Percentiles rank a stretch among this genome's conserved stretches.
phyloP scores from a whole-genome alignment of 2,888 invertebrate species.

The Gasteruption jaculator region DNA sequence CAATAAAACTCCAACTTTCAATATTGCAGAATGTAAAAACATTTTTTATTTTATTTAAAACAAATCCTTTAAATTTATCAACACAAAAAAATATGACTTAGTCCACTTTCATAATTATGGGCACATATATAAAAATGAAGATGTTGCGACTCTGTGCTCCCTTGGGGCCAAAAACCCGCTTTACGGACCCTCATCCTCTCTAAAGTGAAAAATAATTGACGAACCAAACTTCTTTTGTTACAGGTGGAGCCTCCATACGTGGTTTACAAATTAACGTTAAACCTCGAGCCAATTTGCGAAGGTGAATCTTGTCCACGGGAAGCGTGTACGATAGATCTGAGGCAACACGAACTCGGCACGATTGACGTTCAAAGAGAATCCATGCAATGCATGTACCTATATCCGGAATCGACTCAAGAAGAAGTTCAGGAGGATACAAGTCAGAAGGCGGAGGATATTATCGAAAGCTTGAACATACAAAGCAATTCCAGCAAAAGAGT shows the following conservation, averaged over 20 bases:
- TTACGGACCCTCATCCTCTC: too few relatives aligned
- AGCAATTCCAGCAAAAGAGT: constrained; percentile 28
- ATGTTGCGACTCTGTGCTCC: too few relatives aligned
- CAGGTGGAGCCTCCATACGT: constrained; percentile 36
- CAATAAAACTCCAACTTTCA: too few relatives aligned
- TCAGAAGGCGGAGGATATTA: constrained; percentile 27
- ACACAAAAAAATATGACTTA: too few relatives aligned
- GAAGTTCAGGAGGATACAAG: constrained; percentile 18
- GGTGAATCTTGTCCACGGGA: constrained; percentile 35
- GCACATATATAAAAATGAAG: too few relatives aligned
- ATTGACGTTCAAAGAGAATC: constrained; percentile 34
- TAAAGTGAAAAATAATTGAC: too few relatives aligned
- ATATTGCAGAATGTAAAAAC: too few relatives aligned
- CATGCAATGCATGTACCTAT: constrained; percentile 38
- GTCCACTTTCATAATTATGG: too few relatives aligned
- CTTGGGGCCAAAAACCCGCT: too few relatives aligned
- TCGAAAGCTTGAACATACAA: constrained; percentile 33
- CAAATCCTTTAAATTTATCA: too few relatives aligned
- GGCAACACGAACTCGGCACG: constrained; percentile 32
- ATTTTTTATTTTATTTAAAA: too few relatives aligned
- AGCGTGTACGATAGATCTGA: constrained; percentile 39
- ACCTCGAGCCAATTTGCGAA: constrained; percentile 38
- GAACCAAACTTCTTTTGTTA: constrained; percentile 18
- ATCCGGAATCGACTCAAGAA: constrained; percentile 30
- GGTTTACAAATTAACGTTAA: constrained; percentile 38